Evolutionary conservation across 2,797 vertebrate genomes (phyloP), one percentile per base, ranked within the genome.

Genomic region (Microctenopoma steveboyesi): DNA sequence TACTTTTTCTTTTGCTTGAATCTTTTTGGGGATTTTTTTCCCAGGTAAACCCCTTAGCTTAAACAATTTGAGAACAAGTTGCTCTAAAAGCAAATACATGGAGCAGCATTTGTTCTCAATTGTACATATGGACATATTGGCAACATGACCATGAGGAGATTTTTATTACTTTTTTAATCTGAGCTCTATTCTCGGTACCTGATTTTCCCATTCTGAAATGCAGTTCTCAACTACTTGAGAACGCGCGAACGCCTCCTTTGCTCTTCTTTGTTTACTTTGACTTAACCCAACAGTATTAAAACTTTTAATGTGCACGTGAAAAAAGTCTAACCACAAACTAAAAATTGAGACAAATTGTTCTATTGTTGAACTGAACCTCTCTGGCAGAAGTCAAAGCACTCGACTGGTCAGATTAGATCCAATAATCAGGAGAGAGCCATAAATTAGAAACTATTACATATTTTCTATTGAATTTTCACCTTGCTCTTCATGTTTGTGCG

Each of bases 1-100:
- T 51, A 40, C 10, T 66, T 74, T 79, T 75, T 69, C 30, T 73
- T 78, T 73, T 62, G 53, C 37, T 78, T 63, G 39, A 57, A 70
- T 72, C n/a, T 72, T 68, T 79, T 59, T 43, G 60, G 76, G 48
- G 72, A 37, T 11, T 4, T 63, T 54, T 48, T 14, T 51, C 65
- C 51, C 18, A 58, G 51, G 48, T 43, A 52, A 74, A 14, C 30
- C 50, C 54, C 6, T 72, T 53, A 59, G 28, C 35, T 37, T 9
- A 9, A n/a, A 9, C 6, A 4, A 39, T 39, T 39, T 4, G 4
- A 12, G 12, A 42, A 5, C 40, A 15, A 52, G 49, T 45, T 55
- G 57, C 67, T 77, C 49, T 76, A 62, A 60, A 75, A n/a, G 65
- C 50, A 64, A 69, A 69, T 52, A 4, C 1, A n/a, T 45, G 51